Evolutionary conservation across 2,888 invertebrate species (phyloP), one percentile per base, ranked within the genome.

Genomic region (Archaeoteleia sp.): DNA sequence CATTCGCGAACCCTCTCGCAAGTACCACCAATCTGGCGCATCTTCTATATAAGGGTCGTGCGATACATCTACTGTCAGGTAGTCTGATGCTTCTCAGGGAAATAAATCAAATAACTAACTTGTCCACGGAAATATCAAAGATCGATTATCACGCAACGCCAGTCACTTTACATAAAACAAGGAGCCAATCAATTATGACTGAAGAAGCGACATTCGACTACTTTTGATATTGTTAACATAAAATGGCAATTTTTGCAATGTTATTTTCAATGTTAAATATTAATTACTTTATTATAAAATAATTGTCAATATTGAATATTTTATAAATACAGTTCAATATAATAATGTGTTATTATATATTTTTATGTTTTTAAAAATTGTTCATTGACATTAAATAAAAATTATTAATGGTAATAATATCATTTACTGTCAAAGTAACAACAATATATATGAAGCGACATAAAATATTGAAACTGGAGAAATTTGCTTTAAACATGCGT

Each of bases 31-130:
- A n/a, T n/a, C n/a, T 13, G 7, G 10, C 3, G 5, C 9, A n/a
- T 0, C 49, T 10, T n/a, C 32, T 72, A 74, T 74, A 74, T 72
- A 74, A 74, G 66, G 48, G 25, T 25, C 51, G 29, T 2, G 17
- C 14, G 27, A 6, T n/a, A 7, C 12, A 0, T 29, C 40, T 48
- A 23, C 35, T 54, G 1, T 4, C 57, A 71, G 53, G 70, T 74
- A 74, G 74, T 72, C 74, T 72, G 74, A 72, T 62, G 72, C 74
- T 74, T 74, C 74, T 72, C 74, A 70, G 74, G 69, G 43, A 70
- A 71, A 68, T 72, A 72, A 66, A 67, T 74, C 69, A 67, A 74
- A 69, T 67, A 68, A 53, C 66, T 68, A 20, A 69, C 70, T 72
- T 74, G 70, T 71, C 71, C 67, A 62, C 57, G 67, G 51, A 70